Percentiles rank a stretch among this genome's conserved stretches.
Conservation (phyloP, 2,797 vertebrate species). For the Agapornis canus region DNA sequence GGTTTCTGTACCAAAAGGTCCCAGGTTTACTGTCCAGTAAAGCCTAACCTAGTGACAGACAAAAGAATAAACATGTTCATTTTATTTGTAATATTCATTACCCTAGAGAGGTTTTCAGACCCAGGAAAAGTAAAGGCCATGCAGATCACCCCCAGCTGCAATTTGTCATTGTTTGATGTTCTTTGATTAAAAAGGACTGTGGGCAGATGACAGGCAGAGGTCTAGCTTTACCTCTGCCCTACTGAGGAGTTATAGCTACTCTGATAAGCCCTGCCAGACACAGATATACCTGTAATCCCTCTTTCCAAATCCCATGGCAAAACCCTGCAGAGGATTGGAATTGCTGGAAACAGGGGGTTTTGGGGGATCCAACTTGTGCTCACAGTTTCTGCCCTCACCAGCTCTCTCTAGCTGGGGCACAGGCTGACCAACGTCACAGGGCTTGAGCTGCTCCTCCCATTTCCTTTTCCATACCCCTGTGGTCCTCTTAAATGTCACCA, state of each 20-base stretch:
- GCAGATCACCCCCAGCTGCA: neutral
- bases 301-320: neutral
- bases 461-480: neutral
- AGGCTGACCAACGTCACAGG: fast-evolving
- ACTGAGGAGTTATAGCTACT: neutral
- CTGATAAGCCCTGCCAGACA: fast-evolving
- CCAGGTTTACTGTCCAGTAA: neutral
- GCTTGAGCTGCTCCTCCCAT: neutral
- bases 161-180: fast-evolving
- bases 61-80: neutral
- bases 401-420: neutral
- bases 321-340: neutral
- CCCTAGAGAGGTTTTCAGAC: neutral
- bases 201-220: neutral
- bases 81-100: neutral
- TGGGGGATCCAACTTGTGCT: neutral
- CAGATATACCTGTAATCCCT: neutral
- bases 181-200: neutral
- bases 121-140: neutral
- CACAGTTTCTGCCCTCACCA: neutral
- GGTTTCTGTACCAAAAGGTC: neutral
- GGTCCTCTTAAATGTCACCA: neutral
- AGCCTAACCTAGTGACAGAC: neutral
- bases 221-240: neutral
- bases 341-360: neutral